Conservation (phyloP, 2,113 vertebrate genomes). For the Neotragus pygmaeus region DNA sequence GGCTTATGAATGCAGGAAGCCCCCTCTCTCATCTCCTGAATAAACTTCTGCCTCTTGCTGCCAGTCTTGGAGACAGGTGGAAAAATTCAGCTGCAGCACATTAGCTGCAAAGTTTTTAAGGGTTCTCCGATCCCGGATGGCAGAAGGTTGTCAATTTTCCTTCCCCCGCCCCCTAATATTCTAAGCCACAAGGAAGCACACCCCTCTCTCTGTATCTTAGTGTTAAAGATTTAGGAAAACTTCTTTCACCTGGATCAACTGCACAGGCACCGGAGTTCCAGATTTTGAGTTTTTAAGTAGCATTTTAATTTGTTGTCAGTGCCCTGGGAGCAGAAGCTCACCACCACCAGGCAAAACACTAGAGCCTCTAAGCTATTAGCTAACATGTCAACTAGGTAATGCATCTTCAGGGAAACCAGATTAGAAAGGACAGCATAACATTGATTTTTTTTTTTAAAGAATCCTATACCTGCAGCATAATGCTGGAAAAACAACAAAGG, state of each 20-base stretch:
- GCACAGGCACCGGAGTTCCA: not conserved
- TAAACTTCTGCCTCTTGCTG: conserved; percentile 20
- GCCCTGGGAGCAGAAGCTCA: conserved; percentile 43
- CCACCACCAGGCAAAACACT: conserved; percentile 63
- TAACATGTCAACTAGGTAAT: conserved; percentile 72
- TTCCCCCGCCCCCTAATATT: not conserved
- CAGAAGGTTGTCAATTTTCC: not conserved
- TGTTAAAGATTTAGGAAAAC: conserved; percentile 42
- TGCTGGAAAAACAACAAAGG: conserved; percentile 74
- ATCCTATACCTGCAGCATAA: conserved; percentile 77
- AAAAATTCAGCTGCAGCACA: conserved; percentile 28
- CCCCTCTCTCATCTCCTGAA: conserved; percentile 31
- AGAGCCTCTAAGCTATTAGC: conserved; percentile 63
- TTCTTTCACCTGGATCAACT: conserved; percentile 38
- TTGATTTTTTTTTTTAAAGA: conserved; percentile 61
- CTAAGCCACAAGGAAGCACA: not conserved
- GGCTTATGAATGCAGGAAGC: conserved; percentile 30
- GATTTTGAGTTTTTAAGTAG: conserved; percentile 61
- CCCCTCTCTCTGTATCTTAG: not conserved
- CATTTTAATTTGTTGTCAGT: conserved; percentile 60
- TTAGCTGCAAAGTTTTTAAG: conserved; percentile 76
- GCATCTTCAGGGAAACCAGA: conserved; percentile 70
- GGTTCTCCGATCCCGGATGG: not conserved
- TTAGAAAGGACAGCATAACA: conserved; percentile 68
- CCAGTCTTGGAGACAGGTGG: not conserved